Conservation (phyloP, 2,797 vertebrate genomes). For the Aythya fuligula region DNA sequence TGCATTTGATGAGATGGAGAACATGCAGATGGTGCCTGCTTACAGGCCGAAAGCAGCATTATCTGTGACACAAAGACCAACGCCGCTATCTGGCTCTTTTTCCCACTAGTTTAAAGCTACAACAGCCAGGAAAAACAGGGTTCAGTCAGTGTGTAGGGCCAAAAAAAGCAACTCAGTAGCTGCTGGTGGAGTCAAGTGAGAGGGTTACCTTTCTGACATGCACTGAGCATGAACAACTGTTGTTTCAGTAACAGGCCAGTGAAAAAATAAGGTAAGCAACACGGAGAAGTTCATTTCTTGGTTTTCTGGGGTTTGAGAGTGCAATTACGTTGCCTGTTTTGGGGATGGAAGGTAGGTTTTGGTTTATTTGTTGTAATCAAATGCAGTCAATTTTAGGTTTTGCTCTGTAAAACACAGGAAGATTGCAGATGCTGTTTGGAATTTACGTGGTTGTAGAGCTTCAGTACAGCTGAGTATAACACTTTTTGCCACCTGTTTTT, state of each 20-base stretch:
- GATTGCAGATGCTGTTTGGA: neutral
- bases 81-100: neutral
- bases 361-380: neutral
- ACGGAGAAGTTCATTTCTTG: neutral
- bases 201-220: neutral
- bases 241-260: neutral
- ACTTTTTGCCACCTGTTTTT: neutral
- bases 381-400: neutral
- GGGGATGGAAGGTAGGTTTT: neutral
- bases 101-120: neutral
- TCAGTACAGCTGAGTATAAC: neutral
- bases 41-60: neutral
- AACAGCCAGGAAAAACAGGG: neutral
- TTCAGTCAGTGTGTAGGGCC: neutral
- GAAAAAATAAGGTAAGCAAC: neutral
- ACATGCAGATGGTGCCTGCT: neutral
- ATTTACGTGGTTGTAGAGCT: neutral
- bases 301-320: neutral
- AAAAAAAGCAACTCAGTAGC: neutral
- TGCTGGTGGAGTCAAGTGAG: neutral
- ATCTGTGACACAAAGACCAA: neutral
- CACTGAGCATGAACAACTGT: neutral
- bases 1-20: neutral
- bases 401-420: neutral
- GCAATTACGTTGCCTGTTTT: neutral